Percentiles rank a stretch among this genome's conserved stretches.
These are phyloP conservation scores for Monopterus albus DNA, from an alignment of 2,113 vertebrate genomes.

Conservation along the genomic window DNA sequence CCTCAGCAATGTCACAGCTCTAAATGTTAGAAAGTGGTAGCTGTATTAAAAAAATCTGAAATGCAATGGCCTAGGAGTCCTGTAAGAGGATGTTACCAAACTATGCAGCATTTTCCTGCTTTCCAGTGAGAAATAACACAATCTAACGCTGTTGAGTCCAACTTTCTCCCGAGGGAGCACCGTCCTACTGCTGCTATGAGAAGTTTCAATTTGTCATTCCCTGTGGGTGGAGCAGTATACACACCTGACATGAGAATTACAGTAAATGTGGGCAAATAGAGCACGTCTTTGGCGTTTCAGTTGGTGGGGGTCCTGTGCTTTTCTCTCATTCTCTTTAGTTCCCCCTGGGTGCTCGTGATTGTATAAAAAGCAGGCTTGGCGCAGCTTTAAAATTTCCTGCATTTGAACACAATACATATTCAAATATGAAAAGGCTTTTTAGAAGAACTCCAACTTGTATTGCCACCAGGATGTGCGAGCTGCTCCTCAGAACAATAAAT, in stretches of 20 bases:
- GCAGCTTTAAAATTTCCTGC: constrained; percentile 21
- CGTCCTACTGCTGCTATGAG: constrained; percentile 35
- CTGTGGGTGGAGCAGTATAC: constrained; percentile 56
- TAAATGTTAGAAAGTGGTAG: constrained; percentile 9
- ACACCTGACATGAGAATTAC: constrained; percentile 69
- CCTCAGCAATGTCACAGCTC: constrained; percentile 64
- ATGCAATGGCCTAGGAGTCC: constrained; percentile 33
- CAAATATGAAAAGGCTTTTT: constrained; percentile 18
- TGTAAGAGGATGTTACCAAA: constrained; percentile 25
- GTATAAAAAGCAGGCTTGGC: constrained; percentile 17
- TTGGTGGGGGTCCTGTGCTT: constrained; percentile 4
- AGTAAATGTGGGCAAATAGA: constrained; percentile 69
- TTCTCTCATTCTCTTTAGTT: constrained; percentile 8
- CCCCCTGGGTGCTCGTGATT: constrained; percentile 35
- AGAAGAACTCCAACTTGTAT: constrained; percentile 10
- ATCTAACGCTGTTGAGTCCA: constrained; percentile 34
- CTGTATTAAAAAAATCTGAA: constrained; percentile 29
- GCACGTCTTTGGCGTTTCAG: constrained; percentile 41
- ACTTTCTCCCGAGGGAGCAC: constrained; percentile 34
- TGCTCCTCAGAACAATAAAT: constrained; percentile 20
- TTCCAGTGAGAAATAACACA: constrained; percentile 53
- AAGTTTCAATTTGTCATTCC: constrained; percentile 65
- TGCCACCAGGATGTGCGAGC: constrained; percentile 3
- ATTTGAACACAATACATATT: neutral
- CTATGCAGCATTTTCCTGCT: constrained; percentile 23